Conservation (phyloP, 2,113 vertebrate species). For the Scopus umbretta region DNA sequence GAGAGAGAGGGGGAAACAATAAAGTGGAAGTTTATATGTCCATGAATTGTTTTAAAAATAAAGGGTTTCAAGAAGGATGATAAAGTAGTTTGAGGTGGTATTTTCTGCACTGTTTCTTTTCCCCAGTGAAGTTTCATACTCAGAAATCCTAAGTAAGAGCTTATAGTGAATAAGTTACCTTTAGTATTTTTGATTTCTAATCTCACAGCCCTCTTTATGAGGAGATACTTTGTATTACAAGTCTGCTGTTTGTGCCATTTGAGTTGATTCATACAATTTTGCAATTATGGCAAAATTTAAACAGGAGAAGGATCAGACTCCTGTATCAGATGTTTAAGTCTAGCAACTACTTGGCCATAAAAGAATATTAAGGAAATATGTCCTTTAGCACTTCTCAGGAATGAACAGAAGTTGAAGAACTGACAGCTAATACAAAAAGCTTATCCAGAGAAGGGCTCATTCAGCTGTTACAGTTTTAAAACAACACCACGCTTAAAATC, state of each 20-base stretch:
- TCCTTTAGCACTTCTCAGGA: background rate
- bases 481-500: background rate
- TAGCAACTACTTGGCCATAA: background rate
- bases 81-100: background rate
- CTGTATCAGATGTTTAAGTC: background rate
- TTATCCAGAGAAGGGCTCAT: background rate
- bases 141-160: background rate
- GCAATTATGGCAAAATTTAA: background rate
- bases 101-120: background rate
- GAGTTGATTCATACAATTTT: background rate
- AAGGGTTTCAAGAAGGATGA: background rate
- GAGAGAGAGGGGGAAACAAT: background rate
- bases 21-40: background rate
- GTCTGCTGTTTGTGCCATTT: background rate
- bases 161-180: background rate
- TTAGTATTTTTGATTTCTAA: background rate
- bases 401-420: background rate
- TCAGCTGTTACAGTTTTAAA: background rate
- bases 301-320: background rate
- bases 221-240: background rate
- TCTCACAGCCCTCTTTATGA: background rate
- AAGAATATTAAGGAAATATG: background rate
- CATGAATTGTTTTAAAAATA: background rate
- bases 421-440: background rate
- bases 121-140: background rate